Percentiles rank a stretch among this genome's conserved stretches.
Evolutionary conservation across 2,797 vertebrate genomes (phyloP).

Genomic region (Acanthis flammea): DNA sequence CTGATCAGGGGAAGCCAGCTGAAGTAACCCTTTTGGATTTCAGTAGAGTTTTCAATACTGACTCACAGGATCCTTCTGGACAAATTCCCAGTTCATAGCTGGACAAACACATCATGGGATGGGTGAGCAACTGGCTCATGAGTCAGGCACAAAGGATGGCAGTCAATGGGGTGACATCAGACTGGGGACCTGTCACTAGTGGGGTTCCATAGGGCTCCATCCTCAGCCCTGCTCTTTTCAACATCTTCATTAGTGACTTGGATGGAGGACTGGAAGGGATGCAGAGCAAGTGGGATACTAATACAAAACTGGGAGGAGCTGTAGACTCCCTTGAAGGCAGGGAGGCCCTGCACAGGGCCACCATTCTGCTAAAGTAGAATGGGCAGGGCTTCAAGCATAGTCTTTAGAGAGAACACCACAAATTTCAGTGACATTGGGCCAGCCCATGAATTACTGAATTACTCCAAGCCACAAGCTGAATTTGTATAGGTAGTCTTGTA

Average conservation of each 20-base stretch:
- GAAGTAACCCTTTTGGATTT: neutral
- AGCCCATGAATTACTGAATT: neutral
- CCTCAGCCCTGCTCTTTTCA: neutral
- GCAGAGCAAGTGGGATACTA: neutral
- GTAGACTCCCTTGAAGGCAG: neutral
- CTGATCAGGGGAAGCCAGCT: rapidly evolving
- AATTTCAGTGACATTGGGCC: neutral
- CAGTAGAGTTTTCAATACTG: neutral
- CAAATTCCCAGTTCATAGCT: neutral
- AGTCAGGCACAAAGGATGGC: neutral
- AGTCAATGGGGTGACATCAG: neutral
- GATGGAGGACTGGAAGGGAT: neutral
- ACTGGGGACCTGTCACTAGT: neutral
- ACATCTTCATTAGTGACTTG: neutral
- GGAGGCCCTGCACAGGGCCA: neutral
- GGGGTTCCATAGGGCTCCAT: neutral
- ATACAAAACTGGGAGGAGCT: neutral
- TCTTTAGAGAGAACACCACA: neutral
- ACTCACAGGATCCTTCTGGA: neutral
- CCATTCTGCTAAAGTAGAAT: neutral
- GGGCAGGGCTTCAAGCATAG: neutral
- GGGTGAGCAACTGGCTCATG: neutral
- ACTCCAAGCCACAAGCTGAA: neutral
- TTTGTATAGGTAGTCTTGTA: neutral
- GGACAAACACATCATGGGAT: neutral